A percentile compares a stretch with the other conserved stretches of the same genome.
These are phyloP conservation scores for Aphelenchoides bicaudatus DNA, from an alignment of 2,888 invertebrate species.

Conservation along the genomic window DNA sequence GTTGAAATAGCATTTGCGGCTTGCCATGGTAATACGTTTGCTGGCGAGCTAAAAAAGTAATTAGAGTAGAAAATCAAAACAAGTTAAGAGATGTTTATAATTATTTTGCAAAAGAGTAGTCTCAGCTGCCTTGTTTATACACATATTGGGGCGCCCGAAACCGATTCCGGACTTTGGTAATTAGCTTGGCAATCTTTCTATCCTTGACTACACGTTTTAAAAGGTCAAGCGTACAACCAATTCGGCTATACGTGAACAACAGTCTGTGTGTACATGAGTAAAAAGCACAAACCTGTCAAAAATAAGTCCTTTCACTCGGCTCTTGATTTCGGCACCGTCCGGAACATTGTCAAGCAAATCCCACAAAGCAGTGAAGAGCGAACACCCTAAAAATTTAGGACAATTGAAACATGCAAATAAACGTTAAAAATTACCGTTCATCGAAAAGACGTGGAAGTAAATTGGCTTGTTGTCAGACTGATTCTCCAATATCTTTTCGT, in stretches of 20 bases:
- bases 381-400: slow-evolving; percentile 38
- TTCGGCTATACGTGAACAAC: too few species aligned
- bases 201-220: too few species aligned
- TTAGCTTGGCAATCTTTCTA: too few species aligned
- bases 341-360: slow-evolving; percentile 35
- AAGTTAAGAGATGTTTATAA: neutral
- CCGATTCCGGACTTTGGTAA: too few species aligned
- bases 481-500: slow-evolving; percentile 28
- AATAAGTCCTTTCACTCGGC: slow-evolving; percentile 46
- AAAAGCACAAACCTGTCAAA: slow-evolving; percentile 48
- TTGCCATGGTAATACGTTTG: slow-evolving; percentile 50
- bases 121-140: too few species aligned
- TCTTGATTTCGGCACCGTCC: slow-evolving; percentile 37
- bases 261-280: neutral
- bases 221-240: too few species aligned
- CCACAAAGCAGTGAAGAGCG: slow-evolving; percentile 50
- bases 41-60: slow-evolving; percentile 46
- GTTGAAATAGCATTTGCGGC: slow-evolving; percentile 54
- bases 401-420: slow-evolving; percentile 15
- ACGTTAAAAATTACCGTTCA: slow-evolving; percentile 31
- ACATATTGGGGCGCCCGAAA: too few species aligned
- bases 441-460: slow-evolving; percentile 38
- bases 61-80: slow-evolving; percentile 11
- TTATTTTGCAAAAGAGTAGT: too few species aligned
- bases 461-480: slow-evolving; percentile 17